Percentiles rank a stretch among this genome's conserved stretches.
Evolutionary conservation across 2,797 vertebrate species (phyloP).

Genomic region (Molossus alvarezi): DNA sequence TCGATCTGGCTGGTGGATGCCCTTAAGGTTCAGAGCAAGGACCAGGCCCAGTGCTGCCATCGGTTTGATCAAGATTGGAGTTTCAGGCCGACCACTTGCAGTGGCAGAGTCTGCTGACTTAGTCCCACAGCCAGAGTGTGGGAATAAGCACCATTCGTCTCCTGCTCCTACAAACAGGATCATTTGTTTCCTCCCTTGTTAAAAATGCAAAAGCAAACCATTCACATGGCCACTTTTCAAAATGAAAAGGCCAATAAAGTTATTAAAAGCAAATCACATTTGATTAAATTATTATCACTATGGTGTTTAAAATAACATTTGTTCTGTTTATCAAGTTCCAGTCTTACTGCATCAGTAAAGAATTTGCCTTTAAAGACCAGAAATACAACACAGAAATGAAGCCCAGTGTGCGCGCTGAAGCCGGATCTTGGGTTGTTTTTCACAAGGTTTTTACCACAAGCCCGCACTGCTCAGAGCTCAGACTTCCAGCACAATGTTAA

Average conservation of each 20-base stretch:
- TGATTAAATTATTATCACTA: slow-evolving; percentile 82
- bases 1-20: background rate
- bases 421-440: slow-evolving; percentile 55
- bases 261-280: slow-evolving; percentile 81
- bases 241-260: slow-evolving; percentile 80
- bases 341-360: slow-evolving; percentile 76
- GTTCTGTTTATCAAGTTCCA: slow-evolving; percentile 73
- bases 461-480: background rate
- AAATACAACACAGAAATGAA: slow-evolving; percentile 75
- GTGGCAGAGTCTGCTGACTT: background rate
- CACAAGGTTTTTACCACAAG: background rate
- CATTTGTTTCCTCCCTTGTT: slow-evolving; percentile 74
- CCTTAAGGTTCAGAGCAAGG: slow-evolving; percentile 8
- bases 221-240: slow-evolving; percentile 75
- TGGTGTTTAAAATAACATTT: slow-evolving; percentile 80
- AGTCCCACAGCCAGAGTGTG: slow-evolving; percentile 46
- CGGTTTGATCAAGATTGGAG: background rate
- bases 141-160: slow-evolving; percentile 72
- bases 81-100: background rate
- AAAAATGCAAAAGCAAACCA: slow-evolving; percentile 75
- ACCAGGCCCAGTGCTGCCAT: background rate
- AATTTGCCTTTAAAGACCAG: slow-evolving; percentile 82
- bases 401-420: background rate
- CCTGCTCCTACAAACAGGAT: slow-evolving; percentile 44
- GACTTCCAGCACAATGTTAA: background rate